Evolutionary conservation across 2,797 vertebrate genomes (phyloP).

Genomic region (Neosilurus hyrtlii): DNA sequence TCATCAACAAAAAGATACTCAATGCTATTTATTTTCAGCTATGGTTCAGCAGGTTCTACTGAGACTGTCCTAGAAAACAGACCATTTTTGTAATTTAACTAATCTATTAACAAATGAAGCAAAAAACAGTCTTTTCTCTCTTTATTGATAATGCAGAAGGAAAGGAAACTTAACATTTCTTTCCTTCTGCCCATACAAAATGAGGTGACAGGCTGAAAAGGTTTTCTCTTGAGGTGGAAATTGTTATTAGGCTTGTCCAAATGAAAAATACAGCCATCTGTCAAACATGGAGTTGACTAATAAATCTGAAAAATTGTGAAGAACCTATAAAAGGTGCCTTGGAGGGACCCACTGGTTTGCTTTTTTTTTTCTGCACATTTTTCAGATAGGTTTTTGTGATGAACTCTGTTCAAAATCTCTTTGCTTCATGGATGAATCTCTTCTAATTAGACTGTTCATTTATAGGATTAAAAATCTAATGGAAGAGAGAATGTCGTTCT

Average conservation of each 20-base stretch:
- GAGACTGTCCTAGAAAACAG: background rate
- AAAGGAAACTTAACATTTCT: background rate
- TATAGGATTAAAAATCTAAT: background rate
- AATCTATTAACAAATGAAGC: background rate
- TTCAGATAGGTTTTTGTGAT: background rate
- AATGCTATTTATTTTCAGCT: background rate
- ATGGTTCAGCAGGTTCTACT: background rate
- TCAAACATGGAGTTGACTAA: background rate
- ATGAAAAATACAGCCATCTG: conserved; percentile 34
- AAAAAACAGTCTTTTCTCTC: background rate
- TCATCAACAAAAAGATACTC: background rate
- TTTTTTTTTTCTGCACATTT: background rate
- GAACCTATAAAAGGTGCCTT: conserved; percentile 9
- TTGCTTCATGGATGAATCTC: background rate
- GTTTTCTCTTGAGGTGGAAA: conserved; percentile 25
- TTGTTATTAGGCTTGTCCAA: conserved; percentile 49
- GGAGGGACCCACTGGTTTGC: conserved; percentile 8
- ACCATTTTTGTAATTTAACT: background rate
- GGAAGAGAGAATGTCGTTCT: background rate
- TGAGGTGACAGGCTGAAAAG: conserved; percentile 8
- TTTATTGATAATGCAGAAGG: background rate
- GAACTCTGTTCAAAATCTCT: background rate
- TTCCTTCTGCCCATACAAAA: background rate
- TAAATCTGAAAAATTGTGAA: conserved; percentile 37
- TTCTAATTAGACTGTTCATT: background rate